A percentile compares a stretch with the other conserved stretches of the same genome.
These are phyloP conservation scores for Mormyrops boulengeri DNA, from an alignment of 2,797 vertebrate genomes.

Conservation along the genomic window DNA sequence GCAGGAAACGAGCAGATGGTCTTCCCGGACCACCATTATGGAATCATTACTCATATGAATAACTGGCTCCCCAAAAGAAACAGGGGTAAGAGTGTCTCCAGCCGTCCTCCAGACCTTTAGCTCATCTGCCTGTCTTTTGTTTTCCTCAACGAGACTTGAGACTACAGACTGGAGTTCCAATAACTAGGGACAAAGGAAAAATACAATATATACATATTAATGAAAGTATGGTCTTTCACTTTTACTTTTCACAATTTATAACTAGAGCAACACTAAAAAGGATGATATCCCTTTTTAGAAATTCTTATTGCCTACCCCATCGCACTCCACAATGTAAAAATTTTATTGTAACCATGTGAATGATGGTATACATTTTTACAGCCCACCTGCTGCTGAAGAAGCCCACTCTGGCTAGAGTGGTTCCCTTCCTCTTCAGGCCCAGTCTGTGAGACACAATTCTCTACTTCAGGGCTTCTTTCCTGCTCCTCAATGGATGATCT, in stretches of 20 bases:
- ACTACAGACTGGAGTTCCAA: slow-evolving; percentile 52
- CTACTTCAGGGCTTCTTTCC: background rate
- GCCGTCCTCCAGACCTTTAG: slow-evolving; percentile 57
- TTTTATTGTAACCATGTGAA: background rate
- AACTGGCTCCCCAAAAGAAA: slow-evolving; percentile 17
- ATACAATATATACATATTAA: background rate
- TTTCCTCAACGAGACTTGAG: slow-evolving; percentile 48
- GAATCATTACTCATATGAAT: slow-evolving; percentile 22
- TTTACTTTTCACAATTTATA: background rate
- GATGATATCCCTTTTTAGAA: background rate
- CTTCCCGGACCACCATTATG: slow-evolving; percentile 54
- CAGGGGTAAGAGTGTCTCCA: slow-evolving; percentile 26
- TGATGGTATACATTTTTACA: background rate
- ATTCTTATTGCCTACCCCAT: background rate
- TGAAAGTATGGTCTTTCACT: background rate
- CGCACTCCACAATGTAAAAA: background rate
- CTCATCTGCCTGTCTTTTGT: slow-evolving; percentile 52
- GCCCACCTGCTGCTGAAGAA: slow-evolving; percentile 50
- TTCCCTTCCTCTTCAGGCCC: slow-evolving; percentile 2
- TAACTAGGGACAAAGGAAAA: slow-evolving; percentile 48
- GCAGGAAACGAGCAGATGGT: slow-evolving; percentile 59
- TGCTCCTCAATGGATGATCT: background rate
- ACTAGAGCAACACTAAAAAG: background rate
- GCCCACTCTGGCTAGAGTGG: slow-evolving; percentile 30
- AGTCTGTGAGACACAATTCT: slow-evolving; percentile 17